phyloP scores from a whole-genome alignment of 2,797 vertebrate genomes.

The Pantherophis alleghaniensis region DNA sequence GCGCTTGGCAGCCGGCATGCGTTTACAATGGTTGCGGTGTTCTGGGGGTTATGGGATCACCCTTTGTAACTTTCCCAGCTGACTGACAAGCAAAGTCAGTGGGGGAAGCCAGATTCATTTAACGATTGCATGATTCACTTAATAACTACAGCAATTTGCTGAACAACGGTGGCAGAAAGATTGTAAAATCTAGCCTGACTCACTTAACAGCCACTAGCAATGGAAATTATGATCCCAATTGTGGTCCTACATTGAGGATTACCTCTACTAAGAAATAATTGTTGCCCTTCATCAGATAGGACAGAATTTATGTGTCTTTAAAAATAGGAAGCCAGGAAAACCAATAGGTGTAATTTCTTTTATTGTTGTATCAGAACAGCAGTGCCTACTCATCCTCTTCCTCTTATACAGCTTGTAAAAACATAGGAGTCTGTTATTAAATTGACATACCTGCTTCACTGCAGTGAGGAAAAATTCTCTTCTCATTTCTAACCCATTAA shows the following conservation, averaged over 20 bases:
- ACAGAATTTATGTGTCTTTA: not conserved
- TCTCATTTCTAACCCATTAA: conserved; percentile 19
- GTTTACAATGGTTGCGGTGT: not conserved
- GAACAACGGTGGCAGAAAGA: not conserved
- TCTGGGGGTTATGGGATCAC: not conserved
- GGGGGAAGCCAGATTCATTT: not conserved
- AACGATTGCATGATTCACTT: not conserved
- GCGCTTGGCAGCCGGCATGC: not conserved
- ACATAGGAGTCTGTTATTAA: not conserved
- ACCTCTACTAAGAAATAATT: not conserved
- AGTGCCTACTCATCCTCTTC: not conserved
- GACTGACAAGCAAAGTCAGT: not conserved
- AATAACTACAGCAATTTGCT: not conserved
- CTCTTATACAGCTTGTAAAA: not conserved
- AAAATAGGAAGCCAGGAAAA: not conserved
- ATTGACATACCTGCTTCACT: not conserved
- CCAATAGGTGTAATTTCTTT: not conserved
- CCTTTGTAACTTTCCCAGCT: not conserved
- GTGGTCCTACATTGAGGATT: not conserved
- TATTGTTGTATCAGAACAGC: not conserved
- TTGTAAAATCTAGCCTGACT: not conserved
- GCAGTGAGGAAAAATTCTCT: not conserved
- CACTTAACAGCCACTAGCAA: not conserved
- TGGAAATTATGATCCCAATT: not conserved
- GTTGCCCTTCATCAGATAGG: not conserved